Evolutionary conservation across 2,113 vertebrate species (phyloP), one percentile per base, ranked within the genome.

Genomic region (Festucalex cinctus): DNA sequence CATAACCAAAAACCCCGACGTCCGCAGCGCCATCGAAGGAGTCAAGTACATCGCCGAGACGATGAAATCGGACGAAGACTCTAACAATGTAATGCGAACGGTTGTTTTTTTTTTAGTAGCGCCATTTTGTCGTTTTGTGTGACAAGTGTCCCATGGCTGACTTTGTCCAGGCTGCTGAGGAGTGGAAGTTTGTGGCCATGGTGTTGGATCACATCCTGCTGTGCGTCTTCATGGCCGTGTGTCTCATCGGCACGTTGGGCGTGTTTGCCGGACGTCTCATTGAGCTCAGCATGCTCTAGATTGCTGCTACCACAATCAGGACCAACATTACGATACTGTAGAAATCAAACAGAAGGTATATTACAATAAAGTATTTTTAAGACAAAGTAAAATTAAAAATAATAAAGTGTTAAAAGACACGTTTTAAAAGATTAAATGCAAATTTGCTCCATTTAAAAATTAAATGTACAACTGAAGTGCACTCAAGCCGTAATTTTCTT

Each of bases 121-220:
- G 44, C 70, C 0, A 1, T 70, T 62, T 6, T 56, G 17, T 71
- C 10, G 9, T 14, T 24, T 8, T 3, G 35, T 66, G 9, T 51
- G 32, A 83, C 63, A 51, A 7, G 35, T 65, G 8, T 72, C 32
- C 85, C n/a, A n/a, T 46, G 53, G 92, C 64, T 41, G 86, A 94
- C 69, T 92, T 92, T 61, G 91, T 91, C 58, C 73, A 98, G 97
- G 96, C 96, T 24, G 92, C 95, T 2, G 97, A 98, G 75, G 97
- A 99, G 83, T 99, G 97, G 97, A 98, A 98, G 85, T 99, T 96
- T 58, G 97, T 99, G 28, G 96, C 97, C 0, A 99, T 99, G 97
- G 97, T 99, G 66, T 74, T 98, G 85, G 96, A 99, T 87, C 97
- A 98, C 83, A 93, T 99, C 74, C 93, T 99, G 80, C 93, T 99